A percentile compares a stretch with the other conserved stretches of the same genome.
These are phyloP conservation scores for Epizoanthus illoricatus DNA, from an alignment of 92 coral and sea anemone genomes.

Conservation along the genomic window DNA sequence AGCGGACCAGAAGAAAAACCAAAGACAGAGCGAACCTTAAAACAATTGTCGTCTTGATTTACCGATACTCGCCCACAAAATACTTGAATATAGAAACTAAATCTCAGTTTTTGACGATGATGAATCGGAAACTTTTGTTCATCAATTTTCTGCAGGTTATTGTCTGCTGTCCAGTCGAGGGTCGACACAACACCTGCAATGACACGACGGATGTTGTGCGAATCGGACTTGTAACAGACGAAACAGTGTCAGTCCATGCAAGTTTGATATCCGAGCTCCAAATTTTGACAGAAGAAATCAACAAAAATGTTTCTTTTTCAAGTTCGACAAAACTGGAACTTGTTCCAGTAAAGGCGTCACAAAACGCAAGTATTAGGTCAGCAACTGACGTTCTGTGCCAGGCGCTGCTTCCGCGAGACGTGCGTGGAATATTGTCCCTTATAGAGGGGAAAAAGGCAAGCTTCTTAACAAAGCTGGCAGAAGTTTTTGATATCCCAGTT, in stretches of 20 bases:
- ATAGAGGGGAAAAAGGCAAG: conserved; percentile 1
- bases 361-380: background rate
- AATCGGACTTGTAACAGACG: conserved; percentile 18
- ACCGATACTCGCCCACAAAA: background rate
- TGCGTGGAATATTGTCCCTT: conserved; percentile 18
- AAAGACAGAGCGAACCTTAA: background rate
- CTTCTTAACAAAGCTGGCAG: conserved; percentile 26
- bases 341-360: background rate
- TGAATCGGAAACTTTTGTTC: conserved; percentile 2
- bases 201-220: background rate
- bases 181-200: background rate
- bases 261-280: background rate
- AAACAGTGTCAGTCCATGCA: background rate
- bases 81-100: background rate
- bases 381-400: background rate
- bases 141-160: conserved; percentile 7
- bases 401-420: conserved; percentile 17
- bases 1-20: background rate
- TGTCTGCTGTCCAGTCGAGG: background rate
- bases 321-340: conserved; percentile 20
- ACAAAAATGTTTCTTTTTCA: conserved; percentile 24
- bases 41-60: background rate
- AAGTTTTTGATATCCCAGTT: conserved; percentile 5
- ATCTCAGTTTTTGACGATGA: background rate
- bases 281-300: background rate